Evolutionary conservation across 64 coral and sea anemone genomes (phyloP), one percentile per base, ranked within the genome.

Genomic region (Montipora efflorescens): DNA sequence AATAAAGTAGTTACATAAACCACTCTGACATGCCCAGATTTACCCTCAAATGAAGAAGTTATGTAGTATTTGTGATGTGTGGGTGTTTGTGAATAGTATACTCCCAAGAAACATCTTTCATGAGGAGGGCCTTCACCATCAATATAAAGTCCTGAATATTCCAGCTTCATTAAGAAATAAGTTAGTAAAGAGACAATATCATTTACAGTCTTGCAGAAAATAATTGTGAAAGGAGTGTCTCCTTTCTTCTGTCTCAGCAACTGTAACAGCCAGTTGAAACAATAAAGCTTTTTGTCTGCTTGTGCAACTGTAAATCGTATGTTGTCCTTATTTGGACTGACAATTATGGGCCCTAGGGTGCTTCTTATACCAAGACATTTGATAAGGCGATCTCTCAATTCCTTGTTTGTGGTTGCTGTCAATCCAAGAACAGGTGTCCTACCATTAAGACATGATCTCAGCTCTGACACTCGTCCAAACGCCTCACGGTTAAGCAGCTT

Each of bases 401-500:
- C 80, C 21, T n/a, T 47, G 84, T 92, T 58, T 49, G 91, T 55
- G 46, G 91, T 93, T 43, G 82, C 91, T 47, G 91, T 87, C 14
- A 87, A 25, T 6, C 73, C 82, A 9, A 93, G 19, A 11, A 48
- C 6, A 43, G 82, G 58, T 55, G 72, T 93, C 45, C 53, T 1
- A 72, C 14, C 21, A 12, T 22, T 51, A 71, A 79, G 64, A 0
- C 90, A 91, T 0, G 93, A 95, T 45, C 88, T 66, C 59, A 95
- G 19, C 13, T 95, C 88, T 22, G 47, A 19, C 7, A 95, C 75
- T 0, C 62, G 58, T 59, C 80, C 66, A 91, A 95, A 91, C 14
- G 88, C 80, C 67, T 95, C 68, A 3, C 80, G 50, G 71, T 90
- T 28, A 95, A 6, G 93, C 93, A 76, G 91, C 50, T 74, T 93